Conservation (phyloP, 2,113 vertebrate species). For the Apaloderma vittatum region DNA sequence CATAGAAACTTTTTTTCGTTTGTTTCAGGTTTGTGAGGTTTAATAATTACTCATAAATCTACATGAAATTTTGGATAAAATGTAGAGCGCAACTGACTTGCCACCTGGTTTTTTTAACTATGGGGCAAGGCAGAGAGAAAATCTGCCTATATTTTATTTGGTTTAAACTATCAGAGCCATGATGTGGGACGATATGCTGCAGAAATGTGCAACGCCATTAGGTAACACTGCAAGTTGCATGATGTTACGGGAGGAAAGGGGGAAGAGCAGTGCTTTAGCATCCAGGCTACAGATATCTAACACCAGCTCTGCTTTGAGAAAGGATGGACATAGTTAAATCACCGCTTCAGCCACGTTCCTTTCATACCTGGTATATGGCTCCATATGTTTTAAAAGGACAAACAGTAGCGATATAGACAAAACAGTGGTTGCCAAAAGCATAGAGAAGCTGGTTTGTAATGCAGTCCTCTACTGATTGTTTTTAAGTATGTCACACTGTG, state of each 20-base stretch:
- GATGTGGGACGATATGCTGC: not conserved
- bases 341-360: not conserved
- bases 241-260: not conserved
- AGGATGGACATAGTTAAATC: not conserved
- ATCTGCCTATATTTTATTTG: not conserved
- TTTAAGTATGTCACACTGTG: not conserved
- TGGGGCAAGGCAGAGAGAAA: not conserved
- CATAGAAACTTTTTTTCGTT: not conserved
- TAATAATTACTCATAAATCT: not conserved
- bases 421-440: not conserved
- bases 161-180: not conserved
- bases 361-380: not conserved
- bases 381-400: not conserved
- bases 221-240: not conserved
- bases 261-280: not conserved
- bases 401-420: not conserved
- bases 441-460: not conserved
- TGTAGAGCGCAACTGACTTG: not conserved
- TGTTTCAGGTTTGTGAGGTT: not conserved
- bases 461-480: not conserved
- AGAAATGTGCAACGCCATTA: not conserved
- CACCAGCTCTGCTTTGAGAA: not conserved
- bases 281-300: not conserved
- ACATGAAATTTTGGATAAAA: not conserved
- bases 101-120: not conserved